These are phyloP conservation scores for Andrena cerasifolii DNA, from an alignment of 1,140 invertebrate species.

Conservation along the genomic window DNA sequence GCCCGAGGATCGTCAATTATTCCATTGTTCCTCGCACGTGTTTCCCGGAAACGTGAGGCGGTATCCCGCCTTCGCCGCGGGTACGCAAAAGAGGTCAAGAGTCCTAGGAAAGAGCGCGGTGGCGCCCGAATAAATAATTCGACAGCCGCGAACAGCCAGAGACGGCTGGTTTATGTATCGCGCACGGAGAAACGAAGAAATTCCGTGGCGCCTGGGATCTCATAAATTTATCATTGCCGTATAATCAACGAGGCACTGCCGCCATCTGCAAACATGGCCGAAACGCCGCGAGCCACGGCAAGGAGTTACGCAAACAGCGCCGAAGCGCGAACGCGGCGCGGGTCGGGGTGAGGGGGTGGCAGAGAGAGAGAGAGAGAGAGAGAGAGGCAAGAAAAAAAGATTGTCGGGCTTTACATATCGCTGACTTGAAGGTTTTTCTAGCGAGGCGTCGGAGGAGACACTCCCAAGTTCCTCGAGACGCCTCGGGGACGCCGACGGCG, in stretches of 20 bases:
- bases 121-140: neutral
- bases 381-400: neutral
- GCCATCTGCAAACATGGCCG: slow-evolving; percentile 39
- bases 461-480: neutral
- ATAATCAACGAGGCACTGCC: slow-evolving; percentile 41
- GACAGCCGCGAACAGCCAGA: too few species aligned
- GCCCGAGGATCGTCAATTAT: slow-evolving; percentile 8
- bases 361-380: neutral
- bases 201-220: neutral
- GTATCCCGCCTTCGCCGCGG: neutral
- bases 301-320: slow-evolving; percentile 49
- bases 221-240: slow-evolving; percentile 43
- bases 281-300: slow-evolving; percentile 27
- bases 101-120: neutral
- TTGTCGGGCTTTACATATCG: slow-evolving; percentile 35
- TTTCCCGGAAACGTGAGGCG: neutral
- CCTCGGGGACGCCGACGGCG: neutral
- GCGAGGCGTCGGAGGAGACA: neutral
- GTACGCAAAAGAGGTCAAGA: neutral
- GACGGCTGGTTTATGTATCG: too few species aligned
- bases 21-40: neutral
- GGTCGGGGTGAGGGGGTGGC: too few species aligned
- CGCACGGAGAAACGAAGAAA: neutral
- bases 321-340: neutral
- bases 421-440: slow-evolving; percentile 46